Evolutionary conservation across 2,797 vertebrate genomes (phyloP).

Genomic region (Dipus sagitta): DNA sequence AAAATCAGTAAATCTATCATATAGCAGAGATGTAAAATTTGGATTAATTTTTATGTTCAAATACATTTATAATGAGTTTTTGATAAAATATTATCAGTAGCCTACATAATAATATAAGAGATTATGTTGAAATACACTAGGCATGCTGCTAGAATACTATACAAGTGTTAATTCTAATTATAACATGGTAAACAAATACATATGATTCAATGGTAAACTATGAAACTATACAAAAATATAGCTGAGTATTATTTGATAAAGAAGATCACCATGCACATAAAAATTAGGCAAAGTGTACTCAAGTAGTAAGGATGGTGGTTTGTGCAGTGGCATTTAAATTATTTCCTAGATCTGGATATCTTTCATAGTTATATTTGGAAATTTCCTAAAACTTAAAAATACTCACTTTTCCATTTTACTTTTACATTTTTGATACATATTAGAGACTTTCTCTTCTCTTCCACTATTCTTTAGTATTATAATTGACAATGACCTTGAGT

Average conservation of each 20-base stretch:
- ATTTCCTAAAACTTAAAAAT: neutral
- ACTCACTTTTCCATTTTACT: neutral
- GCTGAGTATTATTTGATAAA: neutral
- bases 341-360: neutral
- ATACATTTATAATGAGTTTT: neutral
- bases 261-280: neutral
- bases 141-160: neutral
- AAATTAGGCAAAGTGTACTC: neutral
- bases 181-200: neutral
- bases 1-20: neutral
- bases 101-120: neutral
- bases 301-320: neutral
- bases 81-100: neutral
- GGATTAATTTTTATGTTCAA: neutral
- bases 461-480: neutral
- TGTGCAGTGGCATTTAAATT: neutral
- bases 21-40: neutral
- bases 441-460: neutral
- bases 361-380: neutral
- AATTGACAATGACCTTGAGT: neutral
- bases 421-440: neutral
- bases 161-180: neutral
- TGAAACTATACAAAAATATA: neutral
- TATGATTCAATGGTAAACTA: neutral
- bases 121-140: neutral